Base-by-base conservation (phyloP, 2,797 vertebrate species). In the Tokudaia tokunoshimensis region DNA sequence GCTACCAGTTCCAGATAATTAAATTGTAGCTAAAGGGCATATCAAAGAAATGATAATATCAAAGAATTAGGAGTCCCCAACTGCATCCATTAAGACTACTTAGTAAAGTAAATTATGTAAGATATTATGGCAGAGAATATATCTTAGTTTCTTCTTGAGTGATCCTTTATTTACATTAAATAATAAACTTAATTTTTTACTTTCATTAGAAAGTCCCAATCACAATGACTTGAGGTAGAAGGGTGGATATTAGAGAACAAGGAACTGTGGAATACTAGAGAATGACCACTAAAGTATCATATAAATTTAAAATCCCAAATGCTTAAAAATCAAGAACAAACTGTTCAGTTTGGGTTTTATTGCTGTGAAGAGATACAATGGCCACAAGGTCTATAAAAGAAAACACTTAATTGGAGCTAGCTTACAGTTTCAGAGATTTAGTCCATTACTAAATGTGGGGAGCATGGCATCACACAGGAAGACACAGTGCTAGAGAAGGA, bases 21-120 rank as follows among this genome's bases (percentile, higher is more conserved):
- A 63, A 94, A 78, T 93, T 89, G 31, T 82, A 57, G 90, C 15
- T 74, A 91, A 83, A 17, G 26, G 22, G 37, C 2, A 74, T 75
- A 95, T 81, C 41, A 88, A 74, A 70, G 13, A 89, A 94, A 92
- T 93, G 17, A 93, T 80, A 88, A 47, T 6, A 94, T 79, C 79
- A 76, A 95, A 90, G 80, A 85, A 89, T 67, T 90, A 59, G n/a
- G 37, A 95, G 20, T 24, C 61, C 22, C 93, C 67, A 91, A 52
- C 3, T 82, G n/a, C 4, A 70, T 93, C 15, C 13, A 87, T 12
- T 84, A 78, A 92, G 31, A 81, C 44, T 65, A 50, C 91, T 67
- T 70, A 78, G 59, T 94, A 74, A 92, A 19, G 11, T 31, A 94
- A 95, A 86, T 76, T 76, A 74, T 94, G 78, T 31, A 93, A 92